Evolutionary conservation across 2,888 invertebrate species (phyloP).

Genomic region (Pterostichus niger): DNA sequence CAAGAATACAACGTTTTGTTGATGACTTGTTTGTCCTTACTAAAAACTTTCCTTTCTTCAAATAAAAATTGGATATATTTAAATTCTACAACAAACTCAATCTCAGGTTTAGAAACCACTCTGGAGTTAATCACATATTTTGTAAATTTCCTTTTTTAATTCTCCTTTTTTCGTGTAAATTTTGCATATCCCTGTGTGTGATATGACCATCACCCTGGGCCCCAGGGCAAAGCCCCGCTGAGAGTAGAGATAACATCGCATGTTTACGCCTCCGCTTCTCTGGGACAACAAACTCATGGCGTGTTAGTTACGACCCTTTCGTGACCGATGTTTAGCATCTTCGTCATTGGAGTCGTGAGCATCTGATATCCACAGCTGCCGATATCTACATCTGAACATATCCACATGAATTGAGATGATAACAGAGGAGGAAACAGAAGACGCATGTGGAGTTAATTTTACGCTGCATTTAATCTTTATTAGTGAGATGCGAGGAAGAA

Average conservation of each 20-base stretch:
- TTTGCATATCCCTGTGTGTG: not conserved
- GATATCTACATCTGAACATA: not conserved
- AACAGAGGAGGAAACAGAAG: not conserved
- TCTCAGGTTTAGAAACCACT: too few relatives aligned
- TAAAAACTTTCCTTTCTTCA: too few relatives aligned
- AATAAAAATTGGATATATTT: too few relatives aligned
- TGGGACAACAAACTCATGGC: not conserved
- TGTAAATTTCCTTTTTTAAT: not conserved
- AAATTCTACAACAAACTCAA: too few relatives aligned
- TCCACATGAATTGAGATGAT: too few relatives aligned
- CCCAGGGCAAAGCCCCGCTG: not conserved
- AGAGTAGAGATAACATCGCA: slow-evolving; percentile 11
- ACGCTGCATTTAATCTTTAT: slow-evolving; percentile 25
- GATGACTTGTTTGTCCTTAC: too few relatives aligned
- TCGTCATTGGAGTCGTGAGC: not conserved
- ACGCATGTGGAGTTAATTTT: slow-evolving; percentile 3
- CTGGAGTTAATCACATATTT: not conserved
- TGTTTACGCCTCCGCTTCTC: slow-evolving; percentile 22
- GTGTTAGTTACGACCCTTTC: slow-evolving; percentile 48
- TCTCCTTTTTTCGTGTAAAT: not conserved
- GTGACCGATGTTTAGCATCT: slow-evolving; percentile 56
- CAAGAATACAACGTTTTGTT: too few relatives aligned
- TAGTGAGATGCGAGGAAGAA: not conserved
- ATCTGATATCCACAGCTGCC: not conserved
- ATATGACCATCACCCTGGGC: not conserved